A percentile compares a stretch with the other conserved stretches of the same genome.
phyloP scores from a whole-genome alignment of 2,113 vertebrate genomes.

The Gadus chalcogrammus region DNA sequence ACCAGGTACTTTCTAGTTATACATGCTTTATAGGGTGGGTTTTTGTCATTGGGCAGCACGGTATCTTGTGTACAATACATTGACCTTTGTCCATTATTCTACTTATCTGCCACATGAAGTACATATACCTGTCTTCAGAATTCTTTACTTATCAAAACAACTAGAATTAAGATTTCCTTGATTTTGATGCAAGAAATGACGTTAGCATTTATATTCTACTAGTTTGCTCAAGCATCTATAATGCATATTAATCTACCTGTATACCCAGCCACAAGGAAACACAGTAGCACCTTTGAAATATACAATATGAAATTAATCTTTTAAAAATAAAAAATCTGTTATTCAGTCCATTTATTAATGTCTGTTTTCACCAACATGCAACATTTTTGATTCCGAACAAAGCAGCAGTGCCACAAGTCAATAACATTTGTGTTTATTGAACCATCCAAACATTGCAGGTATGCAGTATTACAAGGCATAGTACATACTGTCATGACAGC shows the following conservation, averaged over 20 bases:
- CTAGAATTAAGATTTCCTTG: slow-evolving; percentile 47
- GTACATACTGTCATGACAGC: slow-evolving; percentile 23
- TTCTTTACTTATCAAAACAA: slow-evolving; percentile 42
- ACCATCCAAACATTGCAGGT: slow-evolving; percentile 62
- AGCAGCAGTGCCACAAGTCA: slow-evolving; percentile 27
- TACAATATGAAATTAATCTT: slow-evolving; percentile 67
- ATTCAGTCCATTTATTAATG: slow-evolving; percentile 47
- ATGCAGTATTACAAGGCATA: slow-evolving; percentile 52
- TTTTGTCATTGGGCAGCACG: slow-evolving; percentile 26
- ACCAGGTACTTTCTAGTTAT: background rate
- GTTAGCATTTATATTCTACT: slow-evolving; percentile 54
- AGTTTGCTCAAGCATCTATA: slow-evolving; percentile 49
- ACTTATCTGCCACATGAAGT: slow-evolving; percentile 30
- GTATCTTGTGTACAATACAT: slow-evolving; percentile 27
- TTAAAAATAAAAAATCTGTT: slow-evolving; percentile 74
- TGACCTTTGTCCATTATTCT: slow-evolving; percentile 16
- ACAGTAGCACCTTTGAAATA: slow-evolving; percentile 66
- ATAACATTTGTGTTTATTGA: slow-evolving; percentile 70
- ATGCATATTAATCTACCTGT: slow-evolving; percentile 64
- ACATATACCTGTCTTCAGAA: slow-evolving; percentile 33
- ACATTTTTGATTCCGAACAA: slow-evolving; percentile 15
- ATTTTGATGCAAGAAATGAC: slow-evolving; percentile 59
- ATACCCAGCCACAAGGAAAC: slow-evolving; percentile 57
- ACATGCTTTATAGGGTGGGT: slow-evolving; percentile 35
- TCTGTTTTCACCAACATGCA: slow-evolving; percentile 5